Base-by-base conservation (phyloP, 2,797 vertebrate genomes). In the Craterocephalus amniculus region DNA sequence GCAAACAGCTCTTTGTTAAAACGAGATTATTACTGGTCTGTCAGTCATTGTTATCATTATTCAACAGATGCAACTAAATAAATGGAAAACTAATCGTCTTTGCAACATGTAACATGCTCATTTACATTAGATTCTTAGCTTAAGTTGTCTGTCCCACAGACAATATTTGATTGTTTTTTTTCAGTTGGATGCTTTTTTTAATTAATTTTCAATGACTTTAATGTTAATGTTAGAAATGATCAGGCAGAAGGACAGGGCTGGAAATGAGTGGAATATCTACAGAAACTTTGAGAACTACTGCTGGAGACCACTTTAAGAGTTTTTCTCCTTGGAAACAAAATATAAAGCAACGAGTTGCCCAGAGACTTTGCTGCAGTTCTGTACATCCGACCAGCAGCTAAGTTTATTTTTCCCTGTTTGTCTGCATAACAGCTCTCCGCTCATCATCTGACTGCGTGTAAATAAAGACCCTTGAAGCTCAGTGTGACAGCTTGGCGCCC, bases 371-470 rank as follows among this genome's bases (percentile, higher is more conserved):
- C 24, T 13, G 9, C 48, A 49, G 48, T 0, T 45, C 36, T n/a
- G 8, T 20, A 45, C 18, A 45, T 45, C 40, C 40, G n/a, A 16
- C 18, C 14, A 36, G 29, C 16, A 58, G 5, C 56, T 36, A 18
- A 34, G 29, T 54, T 12, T 35, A 12, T 43, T 60, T 58, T 1
- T n/a, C 12, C 34, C 11, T 12, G 7, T 52, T 65, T 18, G 27
- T 72, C 8, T 58, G 22, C 22, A 36, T 51, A 40, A 18, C 64
- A 60, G 20, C 35, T 49, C 59, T 72, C n/a, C 38, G 38, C 36
- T 34, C 59, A 45, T 31, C 14, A 60, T 56, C 27, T 63, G 60
- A 35, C 24, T 29, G 29, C 57, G 45, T 43, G 45, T 51, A 27
- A 69, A 26, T 54, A 27, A 69, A 65, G 38, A 49, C 26, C 29